These are phyloP conservation scores for Drosophila trapezifrons DNA, from an alignment of 1,140 invertebrate species.

Conservation along the genomic window DNA sequence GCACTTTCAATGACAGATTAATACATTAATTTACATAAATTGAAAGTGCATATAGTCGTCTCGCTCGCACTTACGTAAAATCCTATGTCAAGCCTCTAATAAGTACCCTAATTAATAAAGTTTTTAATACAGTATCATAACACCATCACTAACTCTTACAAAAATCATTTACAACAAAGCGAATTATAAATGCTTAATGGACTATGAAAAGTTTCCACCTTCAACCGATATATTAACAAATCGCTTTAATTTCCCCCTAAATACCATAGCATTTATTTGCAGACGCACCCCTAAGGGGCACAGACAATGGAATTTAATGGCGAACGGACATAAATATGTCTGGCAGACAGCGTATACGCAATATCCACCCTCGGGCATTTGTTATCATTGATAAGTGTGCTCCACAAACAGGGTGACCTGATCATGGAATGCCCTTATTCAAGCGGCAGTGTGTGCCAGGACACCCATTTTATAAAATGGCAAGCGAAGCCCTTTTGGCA, in stretches of 20 bases:
- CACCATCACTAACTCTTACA: too few relatives aligned
- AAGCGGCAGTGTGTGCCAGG: neutral
- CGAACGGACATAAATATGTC: constrained; percentile 24
- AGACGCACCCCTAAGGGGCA: constrained; percentile 25
- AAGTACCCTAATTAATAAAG: too few relatives aligned
- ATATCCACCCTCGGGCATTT: constrained; percentile 62
- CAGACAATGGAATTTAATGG: constrained; percentile 50
- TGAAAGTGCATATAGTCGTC: too few relatives aligned
- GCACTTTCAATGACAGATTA: too few relatives aligned
- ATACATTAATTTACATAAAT: too few relatives aligned
- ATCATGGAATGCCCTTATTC: neutral
- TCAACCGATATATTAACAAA: neutral
- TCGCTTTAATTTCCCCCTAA: constrained; percentile 23
- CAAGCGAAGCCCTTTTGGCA: constrained; percentile 44
- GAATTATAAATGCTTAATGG: neutral
- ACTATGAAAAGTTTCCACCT: neutral
- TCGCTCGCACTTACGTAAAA: too few relatives aligned
- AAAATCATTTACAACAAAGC: neutral
- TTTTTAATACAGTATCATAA: too few relatives aligned
- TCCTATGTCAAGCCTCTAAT: too few relatives aligned
- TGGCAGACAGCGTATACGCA: constrained; percentile 60
- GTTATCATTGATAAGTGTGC: constrained; percentile 69
- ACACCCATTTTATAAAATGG: constrained; percentile 48
- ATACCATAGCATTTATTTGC: constrained; percentile 8
- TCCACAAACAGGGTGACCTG: constrained; percentile 47